Conservation (phyloP, 2,797 vertebrate genomes). For the Emys orbicularis region DNA sequence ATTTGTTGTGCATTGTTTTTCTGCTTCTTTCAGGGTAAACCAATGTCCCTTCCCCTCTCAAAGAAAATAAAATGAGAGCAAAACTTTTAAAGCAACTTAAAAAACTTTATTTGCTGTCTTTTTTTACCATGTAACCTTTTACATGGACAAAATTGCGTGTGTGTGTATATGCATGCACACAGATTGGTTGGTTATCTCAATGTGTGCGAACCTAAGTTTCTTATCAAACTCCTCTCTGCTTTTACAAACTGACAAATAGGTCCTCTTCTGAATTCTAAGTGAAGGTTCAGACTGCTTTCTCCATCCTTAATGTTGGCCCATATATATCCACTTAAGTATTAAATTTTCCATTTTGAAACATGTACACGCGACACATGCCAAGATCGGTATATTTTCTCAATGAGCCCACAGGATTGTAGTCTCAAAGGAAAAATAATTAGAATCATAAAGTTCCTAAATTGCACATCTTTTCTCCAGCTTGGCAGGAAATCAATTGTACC, state of each 20-base stretch:
- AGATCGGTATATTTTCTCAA: neutral
- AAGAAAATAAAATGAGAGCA: neutral
- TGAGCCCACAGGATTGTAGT: slow-evolving; percentile 25
- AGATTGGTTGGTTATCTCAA: neutral
- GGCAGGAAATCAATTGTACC: neutral
- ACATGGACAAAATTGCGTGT: neutral
- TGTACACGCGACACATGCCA: neutral
- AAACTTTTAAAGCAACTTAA: neutral
- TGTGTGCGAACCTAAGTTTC: neutral
- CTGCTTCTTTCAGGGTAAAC: neutral
- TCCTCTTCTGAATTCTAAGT: neutral
- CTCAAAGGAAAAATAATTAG: slow-evolving; percentile 24
- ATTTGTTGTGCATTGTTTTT: neutral
- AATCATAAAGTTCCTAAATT: slow-evolving; percentile 12
- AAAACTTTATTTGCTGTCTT: neutral
- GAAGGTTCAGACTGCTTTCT: neutral
- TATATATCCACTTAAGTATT: neutral
- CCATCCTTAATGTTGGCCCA: neutral
- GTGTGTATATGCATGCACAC: neutral
- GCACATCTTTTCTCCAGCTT: slow-evolving; percentile 23
- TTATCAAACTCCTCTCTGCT: neutral
- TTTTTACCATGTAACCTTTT: neutral
- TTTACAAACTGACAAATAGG: neutral
- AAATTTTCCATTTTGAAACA: neutral
- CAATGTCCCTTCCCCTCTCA: neutral